These are phyloP conservation scores for Chlamydotis undulata DNA, from an alignment of 2,113 vertebrate genomes.

Conservation along the genomic window DNA sequence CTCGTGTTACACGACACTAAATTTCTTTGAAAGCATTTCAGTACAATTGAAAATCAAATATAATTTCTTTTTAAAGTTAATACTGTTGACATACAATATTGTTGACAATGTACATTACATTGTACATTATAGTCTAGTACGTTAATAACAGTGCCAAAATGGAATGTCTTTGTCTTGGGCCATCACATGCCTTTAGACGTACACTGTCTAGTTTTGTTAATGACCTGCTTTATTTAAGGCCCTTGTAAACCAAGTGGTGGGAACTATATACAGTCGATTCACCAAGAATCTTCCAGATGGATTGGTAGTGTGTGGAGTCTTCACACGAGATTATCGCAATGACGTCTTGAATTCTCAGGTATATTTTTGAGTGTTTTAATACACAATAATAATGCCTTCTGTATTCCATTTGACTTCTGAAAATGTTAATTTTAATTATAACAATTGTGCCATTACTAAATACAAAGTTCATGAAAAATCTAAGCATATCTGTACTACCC, in stretches of 20 bases:
- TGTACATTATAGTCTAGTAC: neutral
- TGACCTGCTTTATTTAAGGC: constrained; percentile 50
- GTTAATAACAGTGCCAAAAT: neutral
- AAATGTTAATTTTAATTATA: neutral
- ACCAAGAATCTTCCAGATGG: constrained; percentile 61
- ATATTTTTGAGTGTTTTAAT: neutral
- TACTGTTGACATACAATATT: neutral
- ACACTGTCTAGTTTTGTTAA: neutral
- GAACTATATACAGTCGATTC: constrained; percentile 53
- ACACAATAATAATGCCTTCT: neutral
- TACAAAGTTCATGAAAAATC: neutral
- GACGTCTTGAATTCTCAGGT: constrained; percentile 72
- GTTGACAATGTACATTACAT: too few species aligned
- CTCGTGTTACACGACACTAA: neutral
- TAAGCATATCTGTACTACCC: neutral
- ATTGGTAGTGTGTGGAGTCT: constrained; percentile 55
- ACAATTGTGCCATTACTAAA: neutral
- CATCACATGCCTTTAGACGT: neutral
- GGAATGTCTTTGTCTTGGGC: neutral
- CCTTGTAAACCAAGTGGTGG: constrained; percentile 75
- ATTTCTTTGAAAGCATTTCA: neutral
- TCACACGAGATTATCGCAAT: constrained; percentile 63
- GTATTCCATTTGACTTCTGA: neutral
- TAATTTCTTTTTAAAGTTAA: neutral
- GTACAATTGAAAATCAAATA: neutral